Percentiles rank a stretch among this genome's conserved stretches.
Conservation (phyloP, 2,113 vertebrate species). For the Pelusios castaneus region DNA sequence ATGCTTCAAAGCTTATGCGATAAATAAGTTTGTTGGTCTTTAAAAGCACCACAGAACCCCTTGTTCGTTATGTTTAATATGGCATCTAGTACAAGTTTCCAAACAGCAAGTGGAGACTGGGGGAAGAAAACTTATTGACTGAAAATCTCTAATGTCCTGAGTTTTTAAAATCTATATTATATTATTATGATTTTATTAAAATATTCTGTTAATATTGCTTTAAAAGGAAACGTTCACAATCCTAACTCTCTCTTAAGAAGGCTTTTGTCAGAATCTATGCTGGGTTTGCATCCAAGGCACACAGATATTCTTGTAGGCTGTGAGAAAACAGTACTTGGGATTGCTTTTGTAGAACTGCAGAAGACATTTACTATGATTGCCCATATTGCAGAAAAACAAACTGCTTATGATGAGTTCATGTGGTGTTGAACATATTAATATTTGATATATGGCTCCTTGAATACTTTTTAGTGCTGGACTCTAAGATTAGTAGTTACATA, state of each 20-base stretch:
- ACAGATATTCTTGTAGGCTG: neutral
- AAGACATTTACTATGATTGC: neutral
- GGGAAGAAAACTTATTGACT: neutral
- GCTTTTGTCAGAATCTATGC: conserved; percentile 48
- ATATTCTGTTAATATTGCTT: conserved; percentile 44
- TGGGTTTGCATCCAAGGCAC: conserved; percentile 36
- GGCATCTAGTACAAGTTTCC: neutral
- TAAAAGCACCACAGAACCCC: too few species aligned
- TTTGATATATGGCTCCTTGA: neutral
- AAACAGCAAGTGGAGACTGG: neutral
- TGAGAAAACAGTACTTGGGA: conserved; percentile 4
- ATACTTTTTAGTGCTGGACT: conserved; percentile 26
- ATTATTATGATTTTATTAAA: conserved; percentile 24
- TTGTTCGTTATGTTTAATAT: neutral
- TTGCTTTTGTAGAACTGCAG: neutral
- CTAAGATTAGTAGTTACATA: neutral
- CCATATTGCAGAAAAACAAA: accelerated
- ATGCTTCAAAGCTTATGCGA: too few species aligned
- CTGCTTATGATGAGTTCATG: neutral
- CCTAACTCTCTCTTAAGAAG: conserved; percentile 35
- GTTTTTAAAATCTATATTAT: neutral
- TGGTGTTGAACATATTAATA: neutral
- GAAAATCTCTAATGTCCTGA: neutral
- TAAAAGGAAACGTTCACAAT: conserved; percentile 34
- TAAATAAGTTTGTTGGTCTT: too few species aligned